A percentile compares a stretch with the other conserved stretches of the same genome.
These are phyloP conservation scores for Chouioia cunea DNA, from an alignment of 2,888 invertebrate genomes.

Conservation along the genomic window DNA sequence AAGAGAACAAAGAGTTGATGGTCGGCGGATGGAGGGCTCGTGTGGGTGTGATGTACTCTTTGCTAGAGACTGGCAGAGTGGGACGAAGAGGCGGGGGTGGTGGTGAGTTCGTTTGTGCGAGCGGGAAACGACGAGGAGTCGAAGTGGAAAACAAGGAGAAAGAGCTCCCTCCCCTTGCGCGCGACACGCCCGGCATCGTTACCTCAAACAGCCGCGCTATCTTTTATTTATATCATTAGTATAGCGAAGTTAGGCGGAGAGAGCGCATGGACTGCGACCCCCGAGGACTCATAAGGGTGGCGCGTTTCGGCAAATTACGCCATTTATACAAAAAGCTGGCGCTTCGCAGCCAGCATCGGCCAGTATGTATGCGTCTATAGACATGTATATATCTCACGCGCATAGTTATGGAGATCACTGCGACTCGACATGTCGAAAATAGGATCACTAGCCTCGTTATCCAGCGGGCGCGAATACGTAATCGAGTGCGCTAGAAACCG, in stretches of 20 bases:
- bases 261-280: constrained; percentile 47
- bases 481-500: too few relatives aligned
- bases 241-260: constrained; percentile 50
- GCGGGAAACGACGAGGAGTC: neutral
- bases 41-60: too few relatives aligned
- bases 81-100: constrained; percentile 12
- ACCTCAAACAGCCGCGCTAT: constrained; percentile 58
- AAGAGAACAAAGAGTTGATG: too few relatives aligned
- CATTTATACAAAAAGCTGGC: constrained; percentile 53
- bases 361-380: too few relatives aligned
- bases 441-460: constrained; percentile 37
- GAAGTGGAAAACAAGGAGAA: constrained; percentile 5
- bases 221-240: constrained; percentile 63
- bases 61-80: constrained; percentile 7
- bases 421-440: constrained; percentile 17
- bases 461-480: neutral
- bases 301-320: constrained; percentile 53
- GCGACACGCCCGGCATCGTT: constrained; percentile 54
- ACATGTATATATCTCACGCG: neutral
- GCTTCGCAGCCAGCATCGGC: neutral
- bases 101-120: neutral
- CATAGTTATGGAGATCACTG: neutral
- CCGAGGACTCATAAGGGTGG: constrained; percentile 55
- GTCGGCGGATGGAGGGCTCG: too few relatives aligned
- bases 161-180: constrained; percentile 23